These are phyloP conservation scores for Argynnis bischoffii DNA, from an alignment of 2,888 invertebrate species.

Conservation along the genomic window DNA sequence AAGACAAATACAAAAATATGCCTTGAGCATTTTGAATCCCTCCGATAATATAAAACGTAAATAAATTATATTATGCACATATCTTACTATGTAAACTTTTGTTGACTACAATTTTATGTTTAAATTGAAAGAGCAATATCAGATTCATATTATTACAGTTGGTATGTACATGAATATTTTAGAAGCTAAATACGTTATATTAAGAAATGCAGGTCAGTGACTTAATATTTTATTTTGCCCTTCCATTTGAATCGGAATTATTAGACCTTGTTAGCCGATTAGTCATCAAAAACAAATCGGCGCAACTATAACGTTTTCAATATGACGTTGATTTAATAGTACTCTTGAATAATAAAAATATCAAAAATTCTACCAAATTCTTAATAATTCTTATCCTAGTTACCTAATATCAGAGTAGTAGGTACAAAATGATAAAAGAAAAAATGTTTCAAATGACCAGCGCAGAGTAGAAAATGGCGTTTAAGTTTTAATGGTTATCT, in stretches of 20 bases:
- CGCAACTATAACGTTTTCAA: constrained; percentile 36
- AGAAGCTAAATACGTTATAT: not conserved
- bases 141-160: not conserved
- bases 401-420: not conserved
- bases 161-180: not conserved
- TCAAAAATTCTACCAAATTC: not conserved
- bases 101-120: not conserved
- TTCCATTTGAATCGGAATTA: constrained; percentile 51
- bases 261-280: constrained; percentile 57
- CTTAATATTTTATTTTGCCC: constrained; percentile 41
- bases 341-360: not conserved
- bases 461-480: constrained; percentile 77
- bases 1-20: no score
- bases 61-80: no score
- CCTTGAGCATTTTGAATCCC: no score
- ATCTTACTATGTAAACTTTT: no score
- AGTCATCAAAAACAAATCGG: constrained; percentile 63
- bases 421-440: constrained; percentile 46
- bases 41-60: no score
- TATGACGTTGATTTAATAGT: constrained; percentile 22
- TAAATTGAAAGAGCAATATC: not conserved
- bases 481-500: constrained; percentile 59
- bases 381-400: not conserved
- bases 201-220: constrained; percentile 41
- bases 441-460: constrained; percentile 64